Conservation (phyloP, 2,113 vertebrate genomes). For the Papio anubis region DNA sequence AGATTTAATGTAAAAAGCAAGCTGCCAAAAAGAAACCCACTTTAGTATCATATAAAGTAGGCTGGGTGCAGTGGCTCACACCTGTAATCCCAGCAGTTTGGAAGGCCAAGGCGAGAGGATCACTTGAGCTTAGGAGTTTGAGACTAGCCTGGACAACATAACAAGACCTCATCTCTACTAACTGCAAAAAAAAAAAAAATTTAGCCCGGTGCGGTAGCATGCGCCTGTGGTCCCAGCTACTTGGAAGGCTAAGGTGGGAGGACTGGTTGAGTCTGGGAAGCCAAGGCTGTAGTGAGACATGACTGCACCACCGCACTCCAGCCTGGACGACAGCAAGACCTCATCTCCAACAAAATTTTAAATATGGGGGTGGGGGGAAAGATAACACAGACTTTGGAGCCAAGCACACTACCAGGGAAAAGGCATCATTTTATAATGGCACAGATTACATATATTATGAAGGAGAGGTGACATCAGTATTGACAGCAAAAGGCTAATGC, state of each 20-base stretch:
- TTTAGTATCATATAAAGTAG: background rate
- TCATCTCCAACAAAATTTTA: too few species aligned
- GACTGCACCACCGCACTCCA: background rate
- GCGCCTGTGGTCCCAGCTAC: background rate
- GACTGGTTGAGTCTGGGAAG: background rate
- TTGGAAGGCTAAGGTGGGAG: background rate
- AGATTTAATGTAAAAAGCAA: background rate
- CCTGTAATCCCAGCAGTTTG: background rate
- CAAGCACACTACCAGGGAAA: background rate
- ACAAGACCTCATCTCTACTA: background rate
- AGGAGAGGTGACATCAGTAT: fast-evolving
- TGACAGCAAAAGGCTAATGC: too few species aligned
- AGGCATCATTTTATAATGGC: background rate
- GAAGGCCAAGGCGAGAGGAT: background rate
- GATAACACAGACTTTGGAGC: background rate
- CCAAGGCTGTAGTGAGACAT: background rate
- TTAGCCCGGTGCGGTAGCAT: background rate
- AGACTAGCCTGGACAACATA: background rate
- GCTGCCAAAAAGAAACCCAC: background rate
- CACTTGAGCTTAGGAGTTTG: background rate
- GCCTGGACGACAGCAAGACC: background rate
- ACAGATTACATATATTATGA: fast-evolving
- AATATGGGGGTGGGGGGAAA: too few species aligned
- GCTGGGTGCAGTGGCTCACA: background rate
- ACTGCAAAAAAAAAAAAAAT: background rate